A percentile compares a stretch with the other conserved stretches of the same genome.
phyloP scores from a whole-genome alignment of 2,113 vertebrate genomes.

The Castor canadensis region DNA sequence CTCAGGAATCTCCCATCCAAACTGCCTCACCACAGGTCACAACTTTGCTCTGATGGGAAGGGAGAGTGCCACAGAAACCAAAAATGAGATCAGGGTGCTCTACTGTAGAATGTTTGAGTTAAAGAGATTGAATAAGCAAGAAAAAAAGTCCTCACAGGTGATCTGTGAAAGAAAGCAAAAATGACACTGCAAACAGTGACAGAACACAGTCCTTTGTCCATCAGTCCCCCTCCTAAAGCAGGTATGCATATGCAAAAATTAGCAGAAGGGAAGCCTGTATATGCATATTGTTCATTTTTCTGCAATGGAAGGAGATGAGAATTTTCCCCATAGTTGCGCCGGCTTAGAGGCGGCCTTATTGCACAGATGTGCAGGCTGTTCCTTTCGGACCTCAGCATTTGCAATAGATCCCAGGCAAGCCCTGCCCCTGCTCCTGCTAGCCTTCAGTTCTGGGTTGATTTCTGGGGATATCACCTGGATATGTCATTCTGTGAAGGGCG shows the following conservation, averaged over 20 bases:
- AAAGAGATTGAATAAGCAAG: neutral
- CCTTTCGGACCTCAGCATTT: neutral
- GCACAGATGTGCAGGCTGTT: neutral
- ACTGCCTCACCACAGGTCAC: neutral
- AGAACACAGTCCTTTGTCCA: accelerated
- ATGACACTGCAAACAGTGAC: accelerated
- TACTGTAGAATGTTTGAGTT: neutral
- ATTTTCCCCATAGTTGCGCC: accelerated
- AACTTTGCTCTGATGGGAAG: neutral
- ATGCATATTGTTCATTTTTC: neutral
- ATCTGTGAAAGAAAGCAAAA: neutral
- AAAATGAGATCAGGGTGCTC: neutral
- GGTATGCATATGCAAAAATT: neutral
- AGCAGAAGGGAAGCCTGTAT: neutral
- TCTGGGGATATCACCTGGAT: neutral
- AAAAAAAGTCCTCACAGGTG: neutral
- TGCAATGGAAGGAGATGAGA: neutral
- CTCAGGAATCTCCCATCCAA: neutral
- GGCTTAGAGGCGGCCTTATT: neutral
- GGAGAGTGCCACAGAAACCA: neutral
- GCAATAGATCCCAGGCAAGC: no score
- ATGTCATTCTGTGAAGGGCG: neutral
- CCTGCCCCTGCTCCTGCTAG: no score
- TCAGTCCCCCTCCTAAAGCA: neutral
- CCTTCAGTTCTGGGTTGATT: no score